phyloP scores from a whole-genome alignment of 2,888 invertebrate genomes.

The Oscheius sp. region DNA sequence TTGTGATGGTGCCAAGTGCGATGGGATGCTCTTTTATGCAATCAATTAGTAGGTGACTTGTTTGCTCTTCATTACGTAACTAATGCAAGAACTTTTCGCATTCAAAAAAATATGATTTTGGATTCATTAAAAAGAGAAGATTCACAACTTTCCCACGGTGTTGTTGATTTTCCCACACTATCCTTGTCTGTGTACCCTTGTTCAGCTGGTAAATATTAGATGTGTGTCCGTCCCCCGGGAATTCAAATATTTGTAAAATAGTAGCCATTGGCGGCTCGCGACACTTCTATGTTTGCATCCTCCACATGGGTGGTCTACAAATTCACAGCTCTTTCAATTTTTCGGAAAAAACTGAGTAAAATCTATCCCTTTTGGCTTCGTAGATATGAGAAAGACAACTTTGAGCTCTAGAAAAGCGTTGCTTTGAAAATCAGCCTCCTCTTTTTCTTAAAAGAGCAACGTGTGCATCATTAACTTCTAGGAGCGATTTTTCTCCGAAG shows the following conservation, averaged over 20 bases:
- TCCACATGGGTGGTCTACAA: constrained; percentile 5
- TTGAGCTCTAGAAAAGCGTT: no score
- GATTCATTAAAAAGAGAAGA: not conserved
- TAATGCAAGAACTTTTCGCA: not conserved
- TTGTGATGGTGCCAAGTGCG: constrained; percentile 12
- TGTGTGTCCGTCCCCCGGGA: constrained; percentile 29
- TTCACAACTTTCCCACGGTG: constrained; percentile 24
- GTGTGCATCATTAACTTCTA: no score
- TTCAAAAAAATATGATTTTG: constrained; percentile 1
- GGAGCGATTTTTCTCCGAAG: no score
- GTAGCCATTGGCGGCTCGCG: constrained; percentile 28
- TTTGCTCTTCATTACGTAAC: constrained; percentile 21
- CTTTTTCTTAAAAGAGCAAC: no score
- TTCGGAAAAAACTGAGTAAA: no score
- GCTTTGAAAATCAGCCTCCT: no score
- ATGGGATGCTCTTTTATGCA: constrained; percentile 13
- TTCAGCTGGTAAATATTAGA: constrained; percentile 34
- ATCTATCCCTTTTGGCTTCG: no score
- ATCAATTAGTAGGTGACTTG: constrained; percentile 15
- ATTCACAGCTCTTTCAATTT: no score
- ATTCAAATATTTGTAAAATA: constrained; percentile 33
- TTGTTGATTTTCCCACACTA: constrained; percentile 32
- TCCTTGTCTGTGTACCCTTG: constrained; percentile 32
- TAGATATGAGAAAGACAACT: no score
- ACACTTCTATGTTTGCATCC: constrained; percentile 16